These are phyloP conservation scores for Megalops atlanticus DNA, from an alignment of 2,113 vertebrate genomes.

Conservation along the genomic window DNA sequence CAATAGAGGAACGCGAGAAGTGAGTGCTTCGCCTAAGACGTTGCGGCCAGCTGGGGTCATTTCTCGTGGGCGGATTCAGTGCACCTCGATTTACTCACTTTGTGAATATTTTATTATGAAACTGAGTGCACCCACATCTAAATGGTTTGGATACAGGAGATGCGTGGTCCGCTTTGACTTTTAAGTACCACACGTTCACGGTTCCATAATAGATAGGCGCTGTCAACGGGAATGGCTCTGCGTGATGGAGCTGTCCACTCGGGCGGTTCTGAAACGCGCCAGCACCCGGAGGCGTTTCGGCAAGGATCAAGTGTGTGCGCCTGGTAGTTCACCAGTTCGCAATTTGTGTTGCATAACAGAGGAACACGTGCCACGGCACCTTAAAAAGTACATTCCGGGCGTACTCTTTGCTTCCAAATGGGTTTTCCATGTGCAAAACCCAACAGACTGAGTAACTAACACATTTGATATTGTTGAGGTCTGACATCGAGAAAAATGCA, in stretches of 20 bases:
- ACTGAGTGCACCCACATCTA: not conserved
- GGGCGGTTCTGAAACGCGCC: not conserved
- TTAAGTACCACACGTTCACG: not conserved
- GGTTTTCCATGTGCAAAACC: not conserved
- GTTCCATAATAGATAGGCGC: not conserved
- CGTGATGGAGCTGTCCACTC: constrained; percentile 9
- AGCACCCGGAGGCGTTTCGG: not conserved
- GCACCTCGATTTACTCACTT: not conserved
- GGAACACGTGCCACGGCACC: not conserved
- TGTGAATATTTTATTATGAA: constrained; percentile 9
- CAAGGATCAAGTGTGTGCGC: not conserved
- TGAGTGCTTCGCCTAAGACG: constrained; percentile 37
- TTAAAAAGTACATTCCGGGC: not conserved
- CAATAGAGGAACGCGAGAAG: constrained; percentile 38
- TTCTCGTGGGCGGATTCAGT: constrained; percentile 13
- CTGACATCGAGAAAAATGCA: too few species aligned
- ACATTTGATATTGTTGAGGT: too few species aligned
- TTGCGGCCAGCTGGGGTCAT: constrained; percentile 36
- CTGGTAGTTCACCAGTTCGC: not conserved
- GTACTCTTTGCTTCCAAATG: not conserved
- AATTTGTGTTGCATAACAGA: not conserved
- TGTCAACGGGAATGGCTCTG: not conserved
- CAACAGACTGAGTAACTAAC: too few species aligned
- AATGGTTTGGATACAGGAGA: not conserved
- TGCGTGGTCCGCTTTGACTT: not conserved